A percentile compares a stretch with the other conserved stretches of the same genome.
These are phyloP conservation scores for Agrochola lychnidis DNA, from an alignment of 2,888 invertebrate genomes.

Conservation along the genomic window DNA sequence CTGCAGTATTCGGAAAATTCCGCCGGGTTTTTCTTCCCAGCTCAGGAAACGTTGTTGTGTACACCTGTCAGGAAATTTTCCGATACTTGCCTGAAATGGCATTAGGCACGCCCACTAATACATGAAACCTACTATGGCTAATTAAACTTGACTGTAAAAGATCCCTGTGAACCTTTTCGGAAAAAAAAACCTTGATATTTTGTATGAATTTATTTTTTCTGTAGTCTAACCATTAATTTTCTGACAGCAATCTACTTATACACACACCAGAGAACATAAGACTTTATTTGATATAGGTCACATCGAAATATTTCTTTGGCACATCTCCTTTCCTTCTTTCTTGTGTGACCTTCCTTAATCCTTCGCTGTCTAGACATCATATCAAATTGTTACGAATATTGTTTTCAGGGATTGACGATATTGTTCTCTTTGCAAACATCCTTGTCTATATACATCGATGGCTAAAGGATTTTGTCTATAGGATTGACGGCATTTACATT, in stretches of 20 bases:
- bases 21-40: too few relatives aligned
- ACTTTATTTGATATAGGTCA: constrained; percentile 17
- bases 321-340: constrained; percentile 45
- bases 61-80: too few relatives aligned
- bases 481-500: constrained; percentile 2
- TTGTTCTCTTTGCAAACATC: constrained; percentile 33
- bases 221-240: constrained; percentile 1
- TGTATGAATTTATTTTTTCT: background rate
- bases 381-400: constrained; percentile 55
- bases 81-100: too few relatives aligned
- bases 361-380: constrained; percentile 55
- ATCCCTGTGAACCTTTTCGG: too few relatives aligned
- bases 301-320: constrained; percentile 41
- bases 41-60: too few relatives aligned
- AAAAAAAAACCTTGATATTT: background rate
- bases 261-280: constrained; percentile 12
- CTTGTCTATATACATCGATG: background rate
- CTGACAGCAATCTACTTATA: constrained; percentile 11
- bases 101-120: too few relatives aligned
- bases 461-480: background rate
- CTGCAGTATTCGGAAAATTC: too few relatives aligned
- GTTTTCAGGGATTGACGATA: constrained; percentile 49
- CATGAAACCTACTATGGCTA: too few relatives aligned
- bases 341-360: constrained; percentile 43
- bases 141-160: too few relatives aligned